phyloP scores from a whole-genome alignment of 2,888 invertebrate genomes.

The Apomyelois bistriatella region DNA sequence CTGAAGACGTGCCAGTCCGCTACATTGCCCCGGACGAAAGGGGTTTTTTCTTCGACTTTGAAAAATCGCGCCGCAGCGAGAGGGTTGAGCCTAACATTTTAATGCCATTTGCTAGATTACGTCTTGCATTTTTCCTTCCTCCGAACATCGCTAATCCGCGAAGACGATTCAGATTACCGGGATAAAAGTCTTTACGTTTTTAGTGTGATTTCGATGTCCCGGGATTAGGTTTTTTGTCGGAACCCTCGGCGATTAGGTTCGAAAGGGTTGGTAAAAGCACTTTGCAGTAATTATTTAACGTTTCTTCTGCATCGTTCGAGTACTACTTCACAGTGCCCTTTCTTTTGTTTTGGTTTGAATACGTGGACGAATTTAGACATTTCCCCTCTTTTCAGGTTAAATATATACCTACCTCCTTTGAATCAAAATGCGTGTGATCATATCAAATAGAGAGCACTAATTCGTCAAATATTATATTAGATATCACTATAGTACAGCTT shows the following conservation, averaged over 20 bases:
- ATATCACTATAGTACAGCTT: too few relatives aligned
- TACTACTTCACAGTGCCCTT: constrained; percentile 31
- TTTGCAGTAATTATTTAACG: constrained; percentile 72
- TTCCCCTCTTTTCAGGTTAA: constrained; percentile 21
- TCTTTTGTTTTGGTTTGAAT: constrained; percentile 36
- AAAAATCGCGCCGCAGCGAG: constrained; percentile 73
- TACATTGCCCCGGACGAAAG: constrained; percentile 70
- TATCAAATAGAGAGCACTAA: too few relatives aligned
- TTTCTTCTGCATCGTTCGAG: constrained; percentile 47
- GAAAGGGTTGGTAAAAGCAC: constrained; percentile 68
- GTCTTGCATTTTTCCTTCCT: constrained; percentile 74
- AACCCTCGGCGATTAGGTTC: constrained; percentile 55
- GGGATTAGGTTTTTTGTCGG: constrained; percentile 71
- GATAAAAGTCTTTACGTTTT: constrained; percentile 76
- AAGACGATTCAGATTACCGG: constrained; percentile 67
- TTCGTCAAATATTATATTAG: too few relatives aligned
- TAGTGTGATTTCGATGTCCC: constrained; percentile 71
- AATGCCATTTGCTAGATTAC: constrained; percentile 81
- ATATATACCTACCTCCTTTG: background rate
- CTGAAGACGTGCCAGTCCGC: constrained; percentile 75
- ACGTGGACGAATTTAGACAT: background rate
- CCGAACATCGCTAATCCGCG: constrained; percentile 73
- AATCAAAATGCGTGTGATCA: too few relatives aligned
- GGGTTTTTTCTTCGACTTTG: constrained; percentile 72
- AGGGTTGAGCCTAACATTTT: constrained; percentile 78